Percentiles rank a stretch among this genome's conserved stretches.
Conservation (phyloP, 2,888 invertebrate species). For the Eumacrocentrus americanus region DNA sequence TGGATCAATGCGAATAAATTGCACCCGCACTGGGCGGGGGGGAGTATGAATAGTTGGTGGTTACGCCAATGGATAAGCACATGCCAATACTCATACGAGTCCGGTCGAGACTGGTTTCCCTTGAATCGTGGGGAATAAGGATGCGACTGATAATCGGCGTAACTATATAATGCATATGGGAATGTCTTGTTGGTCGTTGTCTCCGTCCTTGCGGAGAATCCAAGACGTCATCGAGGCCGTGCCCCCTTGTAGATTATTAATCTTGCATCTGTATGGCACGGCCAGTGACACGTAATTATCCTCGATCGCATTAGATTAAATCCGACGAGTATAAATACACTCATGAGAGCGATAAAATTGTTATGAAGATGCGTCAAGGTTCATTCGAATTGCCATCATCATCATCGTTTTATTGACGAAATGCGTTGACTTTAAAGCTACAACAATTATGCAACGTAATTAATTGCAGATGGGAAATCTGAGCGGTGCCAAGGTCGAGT, state of each 20-base stretch:
- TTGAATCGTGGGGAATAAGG: constrained; percentile 36
- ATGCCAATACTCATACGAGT: constrained; percentile 16
- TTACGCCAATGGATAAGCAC: constrained; percentile 18
- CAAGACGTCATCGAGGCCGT: constrained; percentile 31
- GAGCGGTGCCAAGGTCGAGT: constrained; percentile 38
- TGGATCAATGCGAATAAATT: neutral
- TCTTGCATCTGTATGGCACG: neutral
- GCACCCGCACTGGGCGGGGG: neutral
- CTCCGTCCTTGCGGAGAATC: constrained; percentile 43
- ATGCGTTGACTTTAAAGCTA: too few relatives aligned
- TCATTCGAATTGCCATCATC: neutral
- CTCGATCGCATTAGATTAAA: neutral
- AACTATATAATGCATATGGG: constrained; percentile 1
- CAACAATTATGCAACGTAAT: neutral
- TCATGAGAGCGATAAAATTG: neutral
- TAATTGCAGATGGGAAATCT: constrained; percentile 7
- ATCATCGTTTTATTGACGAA: neutral
- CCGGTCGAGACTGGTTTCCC: constrained; percentile 44
- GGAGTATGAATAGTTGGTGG: neutral
- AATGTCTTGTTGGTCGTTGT: constrained; percentile 24
- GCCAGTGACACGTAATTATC: constrained; percentile 11
- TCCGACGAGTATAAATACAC: neutral
- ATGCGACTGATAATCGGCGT: constrained; percentile 18
- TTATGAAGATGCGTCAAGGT: neutral
- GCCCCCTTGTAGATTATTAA: neutral